Conservation (phyloP, 2,888 invertebrate genomes). For the Flexamia atlantica region DNA sequence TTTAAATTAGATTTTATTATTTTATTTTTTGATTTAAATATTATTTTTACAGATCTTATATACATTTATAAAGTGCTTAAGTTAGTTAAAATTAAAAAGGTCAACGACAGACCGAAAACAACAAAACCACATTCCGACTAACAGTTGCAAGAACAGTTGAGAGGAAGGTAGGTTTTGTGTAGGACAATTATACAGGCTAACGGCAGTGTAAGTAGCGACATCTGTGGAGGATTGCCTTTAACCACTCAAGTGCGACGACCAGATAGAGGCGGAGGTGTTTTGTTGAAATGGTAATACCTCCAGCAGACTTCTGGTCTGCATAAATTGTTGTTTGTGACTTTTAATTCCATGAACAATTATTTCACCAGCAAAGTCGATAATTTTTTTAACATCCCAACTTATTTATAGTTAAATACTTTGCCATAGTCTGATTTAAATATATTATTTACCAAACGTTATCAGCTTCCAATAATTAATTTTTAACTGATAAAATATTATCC, state of each 20-base stretch:
- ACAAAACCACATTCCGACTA: not conserved
- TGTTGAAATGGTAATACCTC: slow-evolving; percentile 1
- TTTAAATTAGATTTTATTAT: no score
- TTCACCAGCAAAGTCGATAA: no score
- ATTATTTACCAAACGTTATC: no score
- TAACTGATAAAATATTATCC: no score
- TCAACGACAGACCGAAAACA: not conserved
- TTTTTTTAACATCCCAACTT: no score
- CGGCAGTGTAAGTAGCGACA: slow-evolving; percentile 32
- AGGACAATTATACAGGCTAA: slow-evolving; percentile 32
- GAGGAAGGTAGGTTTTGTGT: slow-evolving; percentile 22
- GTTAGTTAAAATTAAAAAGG: no score
- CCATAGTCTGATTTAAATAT: no score
- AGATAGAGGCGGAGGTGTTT: slow-evolving; percentile 18
- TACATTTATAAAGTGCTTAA: no score
- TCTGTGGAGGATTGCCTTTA: slow-evolving; percentile 37
- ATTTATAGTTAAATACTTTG: no score
- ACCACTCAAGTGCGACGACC: slow-evolving; percentile 28
- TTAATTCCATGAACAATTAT: not conserved
- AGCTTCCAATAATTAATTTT: no score
- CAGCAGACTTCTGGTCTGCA: slow-evolving; percentile 20
- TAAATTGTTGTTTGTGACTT: not conserved
- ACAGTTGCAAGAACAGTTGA: not conserved
- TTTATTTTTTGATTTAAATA: no score
- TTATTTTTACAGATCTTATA: no score